Evolutionary conservation across 2,113 vertebrate genomes (phyloP).

Genomic region (Cochlearius cochlearius): DNA sequence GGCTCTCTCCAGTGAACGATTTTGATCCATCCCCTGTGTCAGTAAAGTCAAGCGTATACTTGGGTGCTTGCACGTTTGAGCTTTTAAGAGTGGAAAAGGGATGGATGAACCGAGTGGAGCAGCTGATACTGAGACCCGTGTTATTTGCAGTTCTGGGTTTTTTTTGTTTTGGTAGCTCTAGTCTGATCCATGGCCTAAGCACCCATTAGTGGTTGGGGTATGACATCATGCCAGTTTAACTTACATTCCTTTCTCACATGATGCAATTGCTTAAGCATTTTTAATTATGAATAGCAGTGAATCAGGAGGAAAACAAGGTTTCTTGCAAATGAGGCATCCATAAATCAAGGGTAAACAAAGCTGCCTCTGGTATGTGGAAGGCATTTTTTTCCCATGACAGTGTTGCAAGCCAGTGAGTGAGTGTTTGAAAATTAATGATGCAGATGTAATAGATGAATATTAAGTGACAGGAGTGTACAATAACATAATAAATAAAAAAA

Average conservation of each 20-base stretch:
- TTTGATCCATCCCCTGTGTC: neutral
- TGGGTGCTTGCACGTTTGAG: neutral
- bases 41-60: neutral
- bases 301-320: neutral
- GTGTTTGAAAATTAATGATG: constrained; percentile 10
- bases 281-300: neutral
- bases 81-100: neutral
- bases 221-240: neutral
- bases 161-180: neutral
- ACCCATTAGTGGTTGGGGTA: neutral
- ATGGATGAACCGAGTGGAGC: neutral
- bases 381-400: neutral
- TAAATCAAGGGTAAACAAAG: neutral
- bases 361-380: neutral
- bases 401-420: neutral
- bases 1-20: neutral
- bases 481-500: neutral
- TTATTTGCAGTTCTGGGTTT: neutral
- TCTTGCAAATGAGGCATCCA: neutral
- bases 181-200: neutral
- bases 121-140: neutral
- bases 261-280: neutral
- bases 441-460: neutral
- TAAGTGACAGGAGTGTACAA: neutral
- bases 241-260: neutral